Percentiles rank a stretch among this genome's conserved stretches.
Evolutionary conservation across 2,888 invertebrate genomes (phyloP).

Genomic region (Myopa tessellatipennis): DNA sequence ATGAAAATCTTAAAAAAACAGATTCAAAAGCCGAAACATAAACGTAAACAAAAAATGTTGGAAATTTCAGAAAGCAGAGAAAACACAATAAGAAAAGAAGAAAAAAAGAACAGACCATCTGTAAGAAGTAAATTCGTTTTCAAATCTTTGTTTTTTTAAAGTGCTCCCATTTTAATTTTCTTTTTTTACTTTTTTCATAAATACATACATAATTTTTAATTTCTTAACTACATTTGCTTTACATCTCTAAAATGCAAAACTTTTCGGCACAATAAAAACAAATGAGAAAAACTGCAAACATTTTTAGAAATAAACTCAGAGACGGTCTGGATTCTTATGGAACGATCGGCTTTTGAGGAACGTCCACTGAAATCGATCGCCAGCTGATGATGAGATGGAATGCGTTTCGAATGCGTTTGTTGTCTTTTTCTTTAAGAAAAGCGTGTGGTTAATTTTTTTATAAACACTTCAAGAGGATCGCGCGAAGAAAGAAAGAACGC

Average conservation of each 20-base stretch:
- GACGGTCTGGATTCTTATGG: not conserved
- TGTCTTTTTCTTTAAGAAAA: too few relatives aligned
- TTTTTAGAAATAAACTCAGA: constrained; percentile 31
- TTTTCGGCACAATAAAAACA: not conserved
- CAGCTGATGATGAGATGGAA: constrained; percentile 20
- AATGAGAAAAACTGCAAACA: constrained; percentile 3
- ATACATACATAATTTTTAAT: too few relatives aligned
- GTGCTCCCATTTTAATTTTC: not conserved
- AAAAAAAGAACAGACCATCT: not conserved
- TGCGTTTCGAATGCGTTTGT: constrained; percentile 29
- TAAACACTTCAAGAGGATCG: too few relatives aligned
- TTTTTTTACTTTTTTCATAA: not conserved
- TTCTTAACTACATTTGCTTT: not conserved
- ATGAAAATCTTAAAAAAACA: not conserved
- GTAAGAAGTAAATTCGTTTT: not conserved
- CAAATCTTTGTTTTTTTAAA: not conserved
- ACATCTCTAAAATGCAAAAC: not conserved
- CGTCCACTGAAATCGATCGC: constrained; percentile 18
- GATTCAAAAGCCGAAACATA: too few relatives aligned
- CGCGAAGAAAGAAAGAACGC: too few relatives aligned
- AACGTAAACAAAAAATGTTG: constrained; percentile 3
- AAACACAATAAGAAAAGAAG: constrained; percentile 13
- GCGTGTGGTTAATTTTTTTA: too few relatives aligned
- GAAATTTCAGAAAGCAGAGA: not conserved
- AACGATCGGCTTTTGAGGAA: not conserved